These are phyloP conservation scores for Metalampra italica DNA, from an alignment of 2,888 invertebrate species.

Conservation along the genomic window DNA sequence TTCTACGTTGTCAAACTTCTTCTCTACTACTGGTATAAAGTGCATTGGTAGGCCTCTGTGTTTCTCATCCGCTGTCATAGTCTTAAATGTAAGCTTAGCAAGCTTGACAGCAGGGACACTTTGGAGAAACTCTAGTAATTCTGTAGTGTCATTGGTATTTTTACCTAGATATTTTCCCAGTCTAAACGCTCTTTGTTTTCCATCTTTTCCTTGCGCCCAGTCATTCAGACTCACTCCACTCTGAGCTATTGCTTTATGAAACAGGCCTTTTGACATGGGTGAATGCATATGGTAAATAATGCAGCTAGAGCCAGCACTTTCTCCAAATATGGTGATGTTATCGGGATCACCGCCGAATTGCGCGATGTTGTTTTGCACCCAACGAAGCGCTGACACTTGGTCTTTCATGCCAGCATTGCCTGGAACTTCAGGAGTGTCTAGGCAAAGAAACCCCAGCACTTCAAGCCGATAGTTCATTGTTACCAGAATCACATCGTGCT, in stretches of 20 bases:
- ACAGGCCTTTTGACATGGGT: constrained; percentile 55
- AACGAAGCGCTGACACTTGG: constrained; percentile 40
- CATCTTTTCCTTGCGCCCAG: constrained; percentile 20
- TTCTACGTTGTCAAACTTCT: constrained; percentile 26
- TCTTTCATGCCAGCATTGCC: constrained; percentile 54
- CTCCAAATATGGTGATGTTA: constrained; percentile 59
- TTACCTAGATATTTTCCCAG: constrained; percentile 24
- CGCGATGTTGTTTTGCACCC: constrained; percentile 41
- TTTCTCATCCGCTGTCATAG: constrained; percentile 27
- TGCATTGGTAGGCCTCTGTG: constrained; percentile 29
- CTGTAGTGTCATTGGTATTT: constrained; percentile 17
- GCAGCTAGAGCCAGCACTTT: constrained; percentile 57
- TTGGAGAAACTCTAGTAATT: constrained; percentile 26
- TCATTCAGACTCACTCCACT: constrained; percentile 45
- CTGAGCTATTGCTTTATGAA: constrained; percentile 56
- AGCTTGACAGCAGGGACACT: constrained; percentile 23
- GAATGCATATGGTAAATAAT: constrained; percentile 59
- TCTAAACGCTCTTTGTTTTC: constrained; percentile 22
- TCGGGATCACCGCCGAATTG: constrained; percentile 51
- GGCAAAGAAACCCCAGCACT: constrained; percentile 40
- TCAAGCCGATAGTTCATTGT: constrained; percentile 57
- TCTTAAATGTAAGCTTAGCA: constrained; percentile 23
- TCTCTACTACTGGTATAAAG: constrained; percentile 41
- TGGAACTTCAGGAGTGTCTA: constrained; percentile 42
- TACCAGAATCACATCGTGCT: constrained; percentile 50